A percentile compares a stretch with the other conserved stretches of the same genome.
These are phyloP conservation scores for Pithys albifrons DNA, from an alignment of 2,113 vertebrate species.

Conservation along the genomic window DNA sequence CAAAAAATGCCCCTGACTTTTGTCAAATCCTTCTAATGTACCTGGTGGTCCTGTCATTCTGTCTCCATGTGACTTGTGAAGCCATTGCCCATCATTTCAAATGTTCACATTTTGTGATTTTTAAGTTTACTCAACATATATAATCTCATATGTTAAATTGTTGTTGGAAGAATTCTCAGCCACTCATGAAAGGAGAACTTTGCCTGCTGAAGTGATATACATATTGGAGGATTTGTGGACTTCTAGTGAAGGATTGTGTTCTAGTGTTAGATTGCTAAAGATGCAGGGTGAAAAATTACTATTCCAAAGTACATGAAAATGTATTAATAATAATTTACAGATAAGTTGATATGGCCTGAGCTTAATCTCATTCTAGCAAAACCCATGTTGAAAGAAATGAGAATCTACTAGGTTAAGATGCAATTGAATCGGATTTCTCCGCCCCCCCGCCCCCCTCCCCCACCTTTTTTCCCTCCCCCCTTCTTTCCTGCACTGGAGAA, in stretches of 20 bases:
- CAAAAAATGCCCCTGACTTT: background rate
- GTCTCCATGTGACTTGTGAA: rapidly evolving
- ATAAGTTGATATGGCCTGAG: slow-evolving; percentile 6
- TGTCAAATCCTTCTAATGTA: background rate
- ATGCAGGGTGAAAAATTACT: background rate
- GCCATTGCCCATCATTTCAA: background rate
- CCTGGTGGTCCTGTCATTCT: background rate
- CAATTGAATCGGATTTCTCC: background rate
- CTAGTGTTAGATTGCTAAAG: background rate
- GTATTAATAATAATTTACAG: slow-evolving; percentile 9
- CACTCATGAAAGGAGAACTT: background rate
- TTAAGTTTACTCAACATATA: background rate
- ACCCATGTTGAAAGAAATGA: slow-evolving; percentile 16
- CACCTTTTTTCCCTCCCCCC: background rate
- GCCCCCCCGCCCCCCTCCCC: no score
- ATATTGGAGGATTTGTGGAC: rapidly evolving
- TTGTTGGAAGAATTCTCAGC: background rate
- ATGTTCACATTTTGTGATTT: background rate
- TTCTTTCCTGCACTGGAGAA: background rate
- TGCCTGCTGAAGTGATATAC: background rate
- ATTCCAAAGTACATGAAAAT: background rate
- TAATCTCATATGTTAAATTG: background rate
- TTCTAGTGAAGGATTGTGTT: background rate
- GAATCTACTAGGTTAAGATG: background rate
- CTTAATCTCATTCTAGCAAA: slow-evolving; percentile 19